Conservation (phyloP, 2,797 vertebrate genomes). For the Catamblyrhynchus diadema region DNA sequence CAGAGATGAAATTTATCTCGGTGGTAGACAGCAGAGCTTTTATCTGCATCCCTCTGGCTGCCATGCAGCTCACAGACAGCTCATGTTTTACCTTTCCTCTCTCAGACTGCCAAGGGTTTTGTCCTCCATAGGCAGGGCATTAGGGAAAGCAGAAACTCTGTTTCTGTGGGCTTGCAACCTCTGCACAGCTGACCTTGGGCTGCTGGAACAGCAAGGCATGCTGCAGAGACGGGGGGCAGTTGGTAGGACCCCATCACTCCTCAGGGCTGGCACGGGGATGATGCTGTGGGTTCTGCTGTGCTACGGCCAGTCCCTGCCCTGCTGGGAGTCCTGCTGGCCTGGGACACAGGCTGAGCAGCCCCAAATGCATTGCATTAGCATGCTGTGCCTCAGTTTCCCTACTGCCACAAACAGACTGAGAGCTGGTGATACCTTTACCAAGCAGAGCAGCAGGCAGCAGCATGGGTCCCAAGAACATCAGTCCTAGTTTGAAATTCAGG, state of each 20-base stretch:
- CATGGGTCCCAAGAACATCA: accelerated
- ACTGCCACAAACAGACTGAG: background rate
- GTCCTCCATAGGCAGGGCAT: background rate
- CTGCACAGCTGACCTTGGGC: background rate
- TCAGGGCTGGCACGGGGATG: background rate
- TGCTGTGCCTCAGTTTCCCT: background rate
- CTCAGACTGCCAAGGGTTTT: background rate
- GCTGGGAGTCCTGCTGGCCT: background rate
- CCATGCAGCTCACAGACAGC: background rate
- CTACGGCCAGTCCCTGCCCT: accelerated
- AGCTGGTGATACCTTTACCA: background rate
- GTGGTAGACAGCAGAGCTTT: conserved; percentile 17
- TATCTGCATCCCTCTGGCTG: conserved; percentile 2
- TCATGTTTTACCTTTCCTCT: background rate
- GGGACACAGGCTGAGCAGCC: background rate
- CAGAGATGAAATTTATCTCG: background rate
- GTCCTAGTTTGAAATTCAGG: accelerated
- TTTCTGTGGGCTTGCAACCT: background rate
- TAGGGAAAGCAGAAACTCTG: background rate
- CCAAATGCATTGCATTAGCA: background rate
- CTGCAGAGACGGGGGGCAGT: accelerated
- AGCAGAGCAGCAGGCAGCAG: background rate
- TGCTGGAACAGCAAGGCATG: background rate
- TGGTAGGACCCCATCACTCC: background rate
- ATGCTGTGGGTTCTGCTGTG: background rate